Evolutionary conservation across 2,113 vertebrate species (phyloP).

Genomic region (Penelope pileata): DNA sequence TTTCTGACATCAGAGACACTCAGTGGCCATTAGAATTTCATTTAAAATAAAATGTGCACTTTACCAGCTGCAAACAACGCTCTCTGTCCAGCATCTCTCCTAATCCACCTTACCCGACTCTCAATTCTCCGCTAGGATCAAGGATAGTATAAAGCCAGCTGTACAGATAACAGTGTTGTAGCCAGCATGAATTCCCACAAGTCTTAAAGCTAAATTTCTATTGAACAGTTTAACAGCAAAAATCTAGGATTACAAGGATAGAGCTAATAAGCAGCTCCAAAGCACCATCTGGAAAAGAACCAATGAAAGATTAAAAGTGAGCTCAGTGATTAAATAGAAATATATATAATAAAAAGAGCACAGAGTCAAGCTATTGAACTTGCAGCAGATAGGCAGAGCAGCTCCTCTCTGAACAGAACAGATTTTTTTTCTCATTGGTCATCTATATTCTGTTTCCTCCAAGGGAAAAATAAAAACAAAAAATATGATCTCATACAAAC

Average conservation of each 20-base stretch:
- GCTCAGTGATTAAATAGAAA: background rate
- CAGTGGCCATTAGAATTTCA: background rate
- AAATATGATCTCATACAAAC: background rate
- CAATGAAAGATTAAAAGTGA: conserved; percentile 39
- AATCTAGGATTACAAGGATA: conserved; percentile 42
- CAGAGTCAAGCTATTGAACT: background rate
- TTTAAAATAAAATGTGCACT: conserved; percentile 23
- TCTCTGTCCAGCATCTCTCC: background rate
- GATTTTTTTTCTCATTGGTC: background rate
- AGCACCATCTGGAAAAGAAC: conserved; percentile 27
- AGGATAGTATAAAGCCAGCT: conserved; percentile 9
- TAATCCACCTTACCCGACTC: conserved; percentile 38
- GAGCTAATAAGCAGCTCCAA: conserved; percentile 35
- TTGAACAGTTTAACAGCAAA: conserved; percentile 42
- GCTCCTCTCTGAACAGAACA: background rate
- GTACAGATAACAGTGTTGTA: conserved; percentile 8
- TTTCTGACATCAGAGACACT: background rate
- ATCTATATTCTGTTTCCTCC: background rate
- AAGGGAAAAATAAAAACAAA: background rate
- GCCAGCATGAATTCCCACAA: conserved; percentile 25
- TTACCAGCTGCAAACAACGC: background rate
- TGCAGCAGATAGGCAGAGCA: background rate
- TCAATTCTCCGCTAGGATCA: conserved; percentile 30
- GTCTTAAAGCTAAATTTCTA: conserved; percentile 22
- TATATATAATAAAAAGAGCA: background rate